Evolutionary conservation across 2,113 vertebrate species (phyloP).

Genomic region (Nyctibius bracteatus): DNA sequence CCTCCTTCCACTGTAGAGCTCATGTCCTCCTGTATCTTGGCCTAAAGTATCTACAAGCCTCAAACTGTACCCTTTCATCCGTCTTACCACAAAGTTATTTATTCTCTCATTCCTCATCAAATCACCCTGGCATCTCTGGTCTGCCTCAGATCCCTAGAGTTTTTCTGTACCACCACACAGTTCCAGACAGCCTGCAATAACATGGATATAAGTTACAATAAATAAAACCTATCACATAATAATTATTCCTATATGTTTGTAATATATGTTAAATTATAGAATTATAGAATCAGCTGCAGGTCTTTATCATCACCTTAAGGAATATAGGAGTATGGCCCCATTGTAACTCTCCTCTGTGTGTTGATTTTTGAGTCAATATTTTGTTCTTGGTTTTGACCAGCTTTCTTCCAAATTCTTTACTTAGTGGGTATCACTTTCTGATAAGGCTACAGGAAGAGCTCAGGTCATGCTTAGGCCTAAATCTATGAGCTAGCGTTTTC

Average conservation of each 20-base stretch:
- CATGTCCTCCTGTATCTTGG: background rate
- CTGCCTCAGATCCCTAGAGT: background rate
- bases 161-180: background rate
- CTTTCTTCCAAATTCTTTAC: background rate
- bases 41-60: background rate
- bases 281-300: background rate
- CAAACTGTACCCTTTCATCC: background rate
- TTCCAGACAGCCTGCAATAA: background rate
- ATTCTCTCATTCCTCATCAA: background rate
- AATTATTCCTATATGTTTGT: background rate
- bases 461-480: background rate
- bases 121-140: background rate
- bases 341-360: background rate
- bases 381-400: background rate
- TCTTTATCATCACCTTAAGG: background rate
- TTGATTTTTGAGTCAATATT: background rate
- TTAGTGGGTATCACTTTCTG: background rate
- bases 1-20: background rate
- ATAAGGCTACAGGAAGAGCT: background rate
- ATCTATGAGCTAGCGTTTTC: background rate
- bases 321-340: background rate
- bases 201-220: background rate
- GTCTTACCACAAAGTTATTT: background rate
- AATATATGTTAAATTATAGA: background rate
- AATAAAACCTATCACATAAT: background rate